Conservation (phyloP, 1,140 invertebrate genomes). For the Drosophila guanche region DNA sequence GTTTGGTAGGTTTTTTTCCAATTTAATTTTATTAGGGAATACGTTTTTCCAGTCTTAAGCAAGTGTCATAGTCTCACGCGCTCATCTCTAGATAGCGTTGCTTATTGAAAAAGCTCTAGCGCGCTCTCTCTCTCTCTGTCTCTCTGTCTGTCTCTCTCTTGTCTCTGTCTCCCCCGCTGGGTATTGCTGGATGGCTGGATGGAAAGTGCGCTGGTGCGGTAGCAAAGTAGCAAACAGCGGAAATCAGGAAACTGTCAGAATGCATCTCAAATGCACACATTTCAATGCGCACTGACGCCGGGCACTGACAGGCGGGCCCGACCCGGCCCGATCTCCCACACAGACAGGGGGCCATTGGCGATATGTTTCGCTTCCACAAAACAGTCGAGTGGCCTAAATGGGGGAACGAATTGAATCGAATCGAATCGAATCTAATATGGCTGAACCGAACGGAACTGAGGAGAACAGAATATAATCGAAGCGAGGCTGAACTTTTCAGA, state of each 20-base stretch:
- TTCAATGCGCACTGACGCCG: conserved; percentile 43
- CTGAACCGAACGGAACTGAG: conserved; percentile 1
- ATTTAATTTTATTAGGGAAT: too few species aligned
- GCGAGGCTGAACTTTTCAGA: too few species aligned
- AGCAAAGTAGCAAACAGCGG: conserved; percentile 1
- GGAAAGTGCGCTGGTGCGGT: too few species aligned
- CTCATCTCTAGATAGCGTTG: too few species aligned
- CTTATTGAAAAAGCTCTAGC: too few species aligned
- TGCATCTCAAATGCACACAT: conserved; percentile 51
- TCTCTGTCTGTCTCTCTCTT: too few species aligned
- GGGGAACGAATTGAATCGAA: conserved; percentile 17
- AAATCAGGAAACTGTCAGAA: conserved; percentile 61
- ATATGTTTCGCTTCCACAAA: conserved; percentile 56
- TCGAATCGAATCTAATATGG: not conserved
- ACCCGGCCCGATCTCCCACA: not conserved
- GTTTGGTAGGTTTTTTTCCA: too few species aligned
- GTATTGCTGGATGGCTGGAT: too few species aligned
- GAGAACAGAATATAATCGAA: conserved; percentile 26
- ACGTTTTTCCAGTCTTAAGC: too few species aligned
- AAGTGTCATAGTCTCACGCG: too few species aligned
- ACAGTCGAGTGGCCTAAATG: conserved; percentile 67
- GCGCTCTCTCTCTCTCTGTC: too few species aligned
- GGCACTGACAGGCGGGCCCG: conserved; percentile 4
- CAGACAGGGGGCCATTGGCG: conserved; percentile 14
- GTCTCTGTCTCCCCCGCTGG: too few species aligned